phyloP scores from a whole-genome alignment of 2,113 vertebrate genomes.

The Lagopus muta region DNA sequence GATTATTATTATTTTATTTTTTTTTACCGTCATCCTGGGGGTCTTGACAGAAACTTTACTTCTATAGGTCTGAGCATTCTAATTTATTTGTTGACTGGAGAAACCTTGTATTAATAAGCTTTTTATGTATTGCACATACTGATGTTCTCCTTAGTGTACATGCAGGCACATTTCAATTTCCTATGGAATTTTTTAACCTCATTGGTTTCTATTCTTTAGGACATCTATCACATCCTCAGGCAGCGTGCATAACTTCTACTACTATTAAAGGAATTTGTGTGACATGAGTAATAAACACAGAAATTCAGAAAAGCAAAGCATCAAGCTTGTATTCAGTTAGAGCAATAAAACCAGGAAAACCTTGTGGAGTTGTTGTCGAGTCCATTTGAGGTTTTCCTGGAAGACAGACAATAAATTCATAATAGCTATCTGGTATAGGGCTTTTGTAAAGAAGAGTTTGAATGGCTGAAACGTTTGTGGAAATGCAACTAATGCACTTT shows the following conservation, averaged over 20 bases:
- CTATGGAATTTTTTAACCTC: not conserved
- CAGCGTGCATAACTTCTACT: not conserved
- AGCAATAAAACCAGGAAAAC: not conserved
- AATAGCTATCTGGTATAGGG: not conserved
- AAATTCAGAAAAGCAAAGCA: not conserved
- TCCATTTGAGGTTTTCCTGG: not conserved
- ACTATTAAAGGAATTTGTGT: not conserved
- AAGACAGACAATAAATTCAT: not conserved
- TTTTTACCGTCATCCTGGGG: constrained; percentile 36
- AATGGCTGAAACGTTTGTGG: not conserved
- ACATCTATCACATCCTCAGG: not conserved
- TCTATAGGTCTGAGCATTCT: constrained; percentile 36
- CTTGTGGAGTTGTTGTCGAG: not conserved
- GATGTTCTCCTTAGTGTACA: not conserved
- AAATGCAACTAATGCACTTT: not conserved
- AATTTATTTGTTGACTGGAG: constrained; percentile 52
- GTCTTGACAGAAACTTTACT: constrained; percentile 69
- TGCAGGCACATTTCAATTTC: not conserved
- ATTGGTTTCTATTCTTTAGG: not conserved
- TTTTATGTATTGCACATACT: not conserved
- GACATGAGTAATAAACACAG: not conserved
- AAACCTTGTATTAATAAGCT: constrained; percentile 58
- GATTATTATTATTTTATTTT: constrained; percentile 38
- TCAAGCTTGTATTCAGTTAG: not conserved
- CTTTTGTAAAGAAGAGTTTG: not conserved